These are phyloP conservation scores for Platichthys flesus DNA, from an alignment of 2,113 vertebrate genomes.

Conservation along the genomic window DNA sequence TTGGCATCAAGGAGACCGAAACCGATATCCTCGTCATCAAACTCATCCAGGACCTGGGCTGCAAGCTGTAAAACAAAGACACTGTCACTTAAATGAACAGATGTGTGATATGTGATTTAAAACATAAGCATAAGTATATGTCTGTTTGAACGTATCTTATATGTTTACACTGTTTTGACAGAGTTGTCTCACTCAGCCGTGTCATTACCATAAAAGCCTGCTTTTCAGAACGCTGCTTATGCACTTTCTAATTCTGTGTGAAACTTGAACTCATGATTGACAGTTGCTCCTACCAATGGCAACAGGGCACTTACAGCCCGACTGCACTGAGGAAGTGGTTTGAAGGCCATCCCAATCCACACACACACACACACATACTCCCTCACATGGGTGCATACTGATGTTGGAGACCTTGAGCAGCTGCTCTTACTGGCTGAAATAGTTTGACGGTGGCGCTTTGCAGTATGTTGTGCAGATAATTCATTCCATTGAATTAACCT, in stretches of 20 bases:
- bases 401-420: conserved; percentile 49
- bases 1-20: conserved; percentile 90
- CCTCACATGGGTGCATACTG: background rate
- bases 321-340: conserved; percentile 52
- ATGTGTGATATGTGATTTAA: conserved; percentile 4
- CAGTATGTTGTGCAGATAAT: conserved; percentile 21
- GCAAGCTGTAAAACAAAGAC: conserved; percentile 83
- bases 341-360: conserved; percentile 35
- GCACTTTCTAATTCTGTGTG: conserved; percentile 84
- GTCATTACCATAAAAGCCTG: conserved; percentile 82
- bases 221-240: conserved; percentile 70
- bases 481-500: no score
- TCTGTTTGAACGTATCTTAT: background rate
- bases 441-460: conserved; percentile 38
- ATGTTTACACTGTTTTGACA: conserved; percentile 34
- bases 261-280: conserved; percentile 80
- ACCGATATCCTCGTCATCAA: conserved; percentile 90
- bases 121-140: background rate
- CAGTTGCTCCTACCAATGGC: conserved; percentile 70
- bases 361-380: background rate
- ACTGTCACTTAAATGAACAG: conserved; percentile 13
- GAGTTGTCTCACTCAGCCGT: conserved; percentile 24
- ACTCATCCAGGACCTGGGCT: conserved; percentile 91
- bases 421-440: conserved; percentile 47
- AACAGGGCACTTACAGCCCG: conserved; percentile 14